Evolutionary conservation across 2,888 invertebrate genomes (phyloP), one percentile per base, ranked within the genome.

Genomic region (Laothoe populi): DNA sequence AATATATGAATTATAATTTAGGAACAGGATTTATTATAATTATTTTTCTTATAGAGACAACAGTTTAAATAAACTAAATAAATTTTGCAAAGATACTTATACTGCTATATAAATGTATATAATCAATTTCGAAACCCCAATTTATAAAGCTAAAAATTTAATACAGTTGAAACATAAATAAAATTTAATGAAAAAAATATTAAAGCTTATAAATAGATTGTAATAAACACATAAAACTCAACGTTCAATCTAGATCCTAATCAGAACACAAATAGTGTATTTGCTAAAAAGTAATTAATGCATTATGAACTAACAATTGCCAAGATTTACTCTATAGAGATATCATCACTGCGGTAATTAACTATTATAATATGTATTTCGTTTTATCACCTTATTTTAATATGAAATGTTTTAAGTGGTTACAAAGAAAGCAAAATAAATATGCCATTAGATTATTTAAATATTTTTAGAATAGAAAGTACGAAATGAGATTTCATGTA

Each of bases 231-330:
- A 45, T 44, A 31, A 19, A 45, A 31, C 26, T 45, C 16, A 44
- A 24, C 59, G 59, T 59, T 45, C 35, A 63, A 57, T 73, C 65
- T 53, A 61, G 73, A 71, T 71, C 19, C 3, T 1, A 53, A 70
- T 71, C 67, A 64, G 19, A 45, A 21, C 63, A 49, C 58, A 69
- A 62, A 69, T 64, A 61, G 61, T 60, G 38, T 69, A 21, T 71
- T 69, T 26, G 59, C 53, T 64, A 63, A 60, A n/a, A 71, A 59
- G 26, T 63, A 71, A 69, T 65, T 64, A 66, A 45, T 63, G 68
- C 38, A 57, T 24, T n/a, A 57, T 60, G 61, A 57, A 49, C 62
- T 57, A 62, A 61, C 53, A 53, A 53, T 53, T 53, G 53, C 53
- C 11, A 35, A 35, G 53, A 53, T 35, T 35, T 26, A 19, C 19